Base-by-base conservation (phyloP, 2,113 vertebrate genomes). In the Leiothrix lutea region DNA sequence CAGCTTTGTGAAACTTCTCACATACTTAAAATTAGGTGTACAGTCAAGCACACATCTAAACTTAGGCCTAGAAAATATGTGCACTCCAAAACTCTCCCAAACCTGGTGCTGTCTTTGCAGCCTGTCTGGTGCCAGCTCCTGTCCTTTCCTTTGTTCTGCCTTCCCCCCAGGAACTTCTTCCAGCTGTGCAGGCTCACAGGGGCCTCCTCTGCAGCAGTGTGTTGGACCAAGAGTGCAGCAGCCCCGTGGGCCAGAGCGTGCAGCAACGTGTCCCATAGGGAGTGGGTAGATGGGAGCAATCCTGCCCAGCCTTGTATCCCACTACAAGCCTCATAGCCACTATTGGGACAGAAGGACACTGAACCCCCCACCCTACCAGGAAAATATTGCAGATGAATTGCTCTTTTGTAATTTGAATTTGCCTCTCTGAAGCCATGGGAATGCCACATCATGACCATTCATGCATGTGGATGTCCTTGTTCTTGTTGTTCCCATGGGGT, bases 221-320 rank as follows among this genome's bases (percentile, higher is more conserved):
- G 18, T 11, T 5, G 6, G 22, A 67, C 25, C 2, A 51, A 28
- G 29, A 17, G 23, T 4, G 8, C 4, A 13, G 45, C 62, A 77
- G 38, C 26, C 25, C n/a, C 1, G 0, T 0, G 5, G 38, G 8
- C 19, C 67, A 75, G 36, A 58, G 15, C 3, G 1, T 18, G 22
- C 9, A 38, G 31, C 23, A 20, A 26, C 3, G 21, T 29, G 35
- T 13, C 47, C 40, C 20, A 7, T 2, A 66, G 38, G 33, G 67
- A 51, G 12, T 36, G 40, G 36, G 58, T 25, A 66, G 44, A 66
- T 11, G 28, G 86, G 61, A 60, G 28, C 45, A 66, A 21, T 58
- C 60, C 51, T 45, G 60, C 33, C 33, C 28, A 9, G 60, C 2
- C 1, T 36, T 24, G 21, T 28, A 33, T 17, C 44, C 38, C n/a